Evolutionary conservation across 1,140 invertebrate genomes (phyloP).

Genomic region (Teleopsis dalmanni): DNA sequence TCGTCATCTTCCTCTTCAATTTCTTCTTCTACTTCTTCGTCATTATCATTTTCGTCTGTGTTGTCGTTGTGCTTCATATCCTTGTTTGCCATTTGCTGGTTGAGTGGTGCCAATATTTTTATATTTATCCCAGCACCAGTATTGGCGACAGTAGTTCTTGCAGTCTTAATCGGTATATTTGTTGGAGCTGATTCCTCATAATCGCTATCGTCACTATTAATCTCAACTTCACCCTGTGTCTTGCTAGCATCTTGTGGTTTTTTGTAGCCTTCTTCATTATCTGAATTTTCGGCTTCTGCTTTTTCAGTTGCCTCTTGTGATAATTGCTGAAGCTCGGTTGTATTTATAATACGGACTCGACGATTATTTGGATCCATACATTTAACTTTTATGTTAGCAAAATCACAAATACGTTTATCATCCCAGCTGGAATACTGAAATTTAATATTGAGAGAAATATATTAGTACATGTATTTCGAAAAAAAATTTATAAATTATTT

Average conservation of each 20-base stretch:
- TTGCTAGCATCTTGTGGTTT: slow-evolving; percentile 11
- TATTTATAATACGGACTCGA: slow-evolving; percentile 27
- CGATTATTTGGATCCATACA: slow-evolving; percentile 36
- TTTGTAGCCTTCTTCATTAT: slow-evolving; percentile 8
- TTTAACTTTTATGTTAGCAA: slow-evolving; percentile 30
- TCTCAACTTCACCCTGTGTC: slow-evolving; percentile 7
- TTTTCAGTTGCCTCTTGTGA: slow-evolving; percentile 17
- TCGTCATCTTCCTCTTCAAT: slow-evolving; percentile 8
- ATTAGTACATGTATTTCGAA: no score
- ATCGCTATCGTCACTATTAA: slow-evolving; percentile 12
- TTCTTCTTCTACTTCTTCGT: slow-evolving; percentile 9
- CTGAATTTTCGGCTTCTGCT: background rate
- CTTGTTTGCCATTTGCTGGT: background rate
- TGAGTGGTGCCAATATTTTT: background rate
- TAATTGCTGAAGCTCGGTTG: slow-evolving; percentile 22
- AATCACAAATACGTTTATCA: slow-evolving; percentile 32
- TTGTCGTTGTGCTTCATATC: slow-evolving; percentile 7
- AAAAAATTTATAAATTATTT: no score
- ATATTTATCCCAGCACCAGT: background rate
- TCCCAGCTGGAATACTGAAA: slow-evolving; percentile 40
- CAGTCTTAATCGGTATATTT: no score
- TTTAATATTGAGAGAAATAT: no score
- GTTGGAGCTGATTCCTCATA: background rate
- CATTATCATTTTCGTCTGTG: slow-evolving; percentile 11
- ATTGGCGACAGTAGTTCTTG: no score